phyloP scores from a whole-genome alignment of 2,113 vertebrate species.

The Rhabdornis inornatus region DNA sequence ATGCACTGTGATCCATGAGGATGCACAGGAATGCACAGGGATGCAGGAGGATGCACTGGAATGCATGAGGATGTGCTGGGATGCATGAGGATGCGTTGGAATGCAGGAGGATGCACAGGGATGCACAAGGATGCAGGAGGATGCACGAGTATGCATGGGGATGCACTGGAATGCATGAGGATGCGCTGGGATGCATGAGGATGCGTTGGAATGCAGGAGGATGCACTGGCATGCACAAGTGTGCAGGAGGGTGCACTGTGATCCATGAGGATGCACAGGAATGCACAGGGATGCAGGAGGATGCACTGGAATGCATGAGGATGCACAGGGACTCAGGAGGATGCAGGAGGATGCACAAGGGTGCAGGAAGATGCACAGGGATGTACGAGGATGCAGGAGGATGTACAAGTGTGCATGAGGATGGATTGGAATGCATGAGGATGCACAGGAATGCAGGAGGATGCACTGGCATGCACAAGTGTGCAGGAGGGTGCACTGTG shows the following conservation, averaged over 20 bases:
- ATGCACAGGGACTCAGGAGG: too few relatives aligned
- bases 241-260: background rate
- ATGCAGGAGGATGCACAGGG: background rate
- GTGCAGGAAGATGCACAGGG: background rate
- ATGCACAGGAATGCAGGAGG: too few relatives aligned
- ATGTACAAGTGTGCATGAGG: too few relatives aligned
- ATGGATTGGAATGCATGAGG: background rate
- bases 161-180: fast-evolving
- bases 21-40: too few relatives aligned
- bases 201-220: background rate
- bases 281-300: background rate
- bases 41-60: fast-evolving
- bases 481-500: background rate
- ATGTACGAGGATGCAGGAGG: background rate
- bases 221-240: fast-evolving
- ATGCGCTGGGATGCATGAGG: fast-evolving
- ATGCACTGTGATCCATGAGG: fast-evolving
- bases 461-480: too few relatives aligned
- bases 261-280: fast-evolving
- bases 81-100: background rate
- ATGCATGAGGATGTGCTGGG: fast-evolving
- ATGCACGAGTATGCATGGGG: background rate
- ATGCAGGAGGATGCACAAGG: background rate
- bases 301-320: background rate
- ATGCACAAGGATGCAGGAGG: fast-evolving